phyloP scores from a whole-genome alignment of 2,113 vertebrate genomes.

The Chaetodon auriga region DNA sequence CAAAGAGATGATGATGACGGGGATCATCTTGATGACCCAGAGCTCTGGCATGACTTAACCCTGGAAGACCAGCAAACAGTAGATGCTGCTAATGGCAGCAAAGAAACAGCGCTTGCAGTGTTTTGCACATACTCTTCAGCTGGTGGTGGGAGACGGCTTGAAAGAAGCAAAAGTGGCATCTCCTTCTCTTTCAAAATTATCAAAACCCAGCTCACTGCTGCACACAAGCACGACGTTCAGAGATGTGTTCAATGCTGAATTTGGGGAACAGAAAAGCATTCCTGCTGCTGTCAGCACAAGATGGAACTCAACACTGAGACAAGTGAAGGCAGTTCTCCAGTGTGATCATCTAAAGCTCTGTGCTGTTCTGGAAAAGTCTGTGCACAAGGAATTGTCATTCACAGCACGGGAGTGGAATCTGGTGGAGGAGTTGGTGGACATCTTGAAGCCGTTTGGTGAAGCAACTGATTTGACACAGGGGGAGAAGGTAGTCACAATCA shows the following conservation, averaged over 20 bases:
- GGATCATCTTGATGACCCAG: constrained; percentile 20
- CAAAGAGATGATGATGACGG: background rate
- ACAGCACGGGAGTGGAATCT: constrained; percentile 17
- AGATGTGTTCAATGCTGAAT: constrained; percentile 21
- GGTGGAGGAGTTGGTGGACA: constrained; percentile 9
- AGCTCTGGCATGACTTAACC: constrained; percentile 3
- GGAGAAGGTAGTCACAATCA: constrained; percentile 9
- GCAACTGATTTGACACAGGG: constrained; percentile 30
- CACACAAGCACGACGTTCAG: constrained; percentile 7
- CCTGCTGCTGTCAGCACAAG: constrained; percentile 21
- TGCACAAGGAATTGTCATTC: background rate
- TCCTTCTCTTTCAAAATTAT: constrained; percentile 20
- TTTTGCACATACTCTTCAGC: constrained; percentile 22
- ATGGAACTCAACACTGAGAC: constrained; percentile 11
- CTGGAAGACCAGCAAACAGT: constrained; percentile 6
- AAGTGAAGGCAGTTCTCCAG: constrained; percentile 23
- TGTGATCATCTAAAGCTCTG: constrained; percentile 21
- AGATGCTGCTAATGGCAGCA: background rate
- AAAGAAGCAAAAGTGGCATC: constrained; percentile 17
- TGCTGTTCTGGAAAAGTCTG: background rate
- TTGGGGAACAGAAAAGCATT: constrained; percentile 15
- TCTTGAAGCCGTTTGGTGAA: constrained; percentile 18
- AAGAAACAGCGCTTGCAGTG: background rate
- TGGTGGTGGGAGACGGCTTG: constrained; percentile 26
- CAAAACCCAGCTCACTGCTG: constrained; percentile 24